These are phyloP conservation scores for Drosophila orena DNA, from an alignment of 1,140 invertebrate species.

Conservation along the genomic window DNA sequence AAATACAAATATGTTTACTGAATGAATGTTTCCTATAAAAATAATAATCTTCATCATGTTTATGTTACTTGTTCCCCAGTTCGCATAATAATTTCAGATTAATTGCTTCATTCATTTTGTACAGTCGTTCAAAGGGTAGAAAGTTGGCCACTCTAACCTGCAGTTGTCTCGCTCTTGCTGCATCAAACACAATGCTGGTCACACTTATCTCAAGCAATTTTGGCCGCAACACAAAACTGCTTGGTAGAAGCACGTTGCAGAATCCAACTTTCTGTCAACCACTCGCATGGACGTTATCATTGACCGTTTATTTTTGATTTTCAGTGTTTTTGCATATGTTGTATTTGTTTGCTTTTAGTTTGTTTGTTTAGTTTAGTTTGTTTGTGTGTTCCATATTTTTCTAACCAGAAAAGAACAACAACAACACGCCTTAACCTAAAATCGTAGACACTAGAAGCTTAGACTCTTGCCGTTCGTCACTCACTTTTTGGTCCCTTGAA, in stretches of 20 bases:
- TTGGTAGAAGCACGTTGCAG: conserved; percentile 3
- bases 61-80: neutral
- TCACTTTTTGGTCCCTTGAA: neutral
- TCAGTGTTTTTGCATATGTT: conserved; percentile 6
- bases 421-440: neutral
- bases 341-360: conserved; percentile 18
- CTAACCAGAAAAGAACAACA: conserved; percentile 4
- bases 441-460: neutral
- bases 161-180: neutral
- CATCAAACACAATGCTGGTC: neutral
- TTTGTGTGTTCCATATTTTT: conserved; percentile 3
- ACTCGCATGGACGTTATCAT: conserved; percentile 18
- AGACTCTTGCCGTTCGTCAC: conserved; percentile 1
- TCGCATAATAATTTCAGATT: too few relatives aligned
- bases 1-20: too few relatives aligned
- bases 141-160: neutral
- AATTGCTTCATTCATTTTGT: too few relatives aligned
- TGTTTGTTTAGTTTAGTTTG: conserved; percentile 11
- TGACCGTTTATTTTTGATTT: conserved; percentile 2
- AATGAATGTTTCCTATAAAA: too few relatives aligned
- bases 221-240: conserved; percentile 2
- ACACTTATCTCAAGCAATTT: conserved; percentile 7
- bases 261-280: conserved; percentile 9
- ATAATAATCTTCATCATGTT: too few relatives aligned
- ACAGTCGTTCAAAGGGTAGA: too few relatives aligned